Percentiles rank a stretch among this genome's conserved stretches.
These are phyloP conservation scores for Rallus limicola DNA, from an alignment of 2,113 vertebrate species.

Conservation along the genomic window DNA sequence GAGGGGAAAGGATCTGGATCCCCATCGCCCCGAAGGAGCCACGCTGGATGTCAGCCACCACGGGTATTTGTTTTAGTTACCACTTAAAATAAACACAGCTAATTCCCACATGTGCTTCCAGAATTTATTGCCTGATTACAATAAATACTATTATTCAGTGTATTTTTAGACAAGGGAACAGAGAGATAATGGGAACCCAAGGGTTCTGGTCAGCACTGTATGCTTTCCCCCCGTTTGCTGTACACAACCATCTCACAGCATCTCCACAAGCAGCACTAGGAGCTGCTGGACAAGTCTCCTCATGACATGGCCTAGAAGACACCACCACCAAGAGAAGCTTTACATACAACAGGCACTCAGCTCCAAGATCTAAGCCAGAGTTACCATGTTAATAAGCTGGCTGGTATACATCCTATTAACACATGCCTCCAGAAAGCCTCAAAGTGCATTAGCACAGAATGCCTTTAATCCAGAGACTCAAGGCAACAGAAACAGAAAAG, in stretches of 20 bases:
- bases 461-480: background rate
- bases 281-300: background rate
- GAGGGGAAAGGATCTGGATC: background rate
- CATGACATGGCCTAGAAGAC: background rate
- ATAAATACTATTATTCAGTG: background rate
- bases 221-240: background rate
- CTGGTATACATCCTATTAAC: background rate
- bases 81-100: background rate
- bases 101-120: slow-evolving; percentile 23
- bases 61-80: slow-evolving; percentile 18
- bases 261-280: background rate
- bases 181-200: background rate
- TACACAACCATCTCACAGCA: background rate
- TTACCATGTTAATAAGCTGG: background rate
- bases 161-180: slow-evolving; percentile 2
- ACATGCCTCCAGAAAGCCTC: background rate
- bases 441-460: background rate
- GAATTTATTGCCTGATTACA: slow-evolving; percentile 35
- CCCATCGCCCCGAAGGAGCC: background rate
- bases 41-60: background rate
- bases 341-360: background rate
- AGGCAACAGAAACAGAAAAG: background rate
- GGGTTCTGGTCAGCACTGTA: background rate
- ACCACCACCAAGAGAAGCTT: background rate
- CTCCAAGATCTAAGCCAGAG: background rate